Percentiles rank a stretch among this genome's conserved stretches.
These are phyloP conservation scores for Diabrotica undecimpunctata DNA, from an alignment of 1,140 invertebrate species.

Conservation along the genomic window DNA sequence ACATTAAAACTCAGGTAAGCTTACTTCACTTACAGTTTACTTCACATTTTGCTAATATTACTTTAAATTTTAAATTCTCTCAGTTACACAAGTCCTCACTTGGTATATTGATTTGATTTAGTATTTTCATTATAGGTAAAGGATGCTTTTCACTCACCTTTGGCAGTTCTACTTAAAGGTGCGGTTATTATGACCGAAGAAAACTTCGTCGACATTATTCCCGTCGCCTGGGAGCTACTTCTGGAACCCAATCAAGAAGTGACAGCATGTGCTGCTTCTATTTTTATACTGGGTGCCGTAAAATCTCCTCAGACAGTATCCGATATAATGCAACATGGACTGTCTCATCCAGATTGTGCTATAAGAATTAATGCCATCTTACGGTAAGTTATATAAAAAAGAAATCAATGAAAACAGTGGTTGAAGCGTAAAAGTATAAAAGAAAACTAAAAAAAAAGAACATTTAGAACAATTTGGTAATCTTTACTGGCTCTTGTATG, in stretches of 20 bases:
- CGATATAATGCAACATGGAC: conserved; percentile 80
- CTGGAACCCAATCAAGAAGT: conserved; percentile 63
- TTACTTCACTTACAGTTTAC: not conserved
- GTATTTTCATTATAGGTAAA: conserved; percentile 55
- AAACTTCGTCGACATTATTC: conserved; percentile 80
- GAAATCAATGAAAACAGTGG: not conserved
- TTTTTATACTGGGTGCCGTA: conserved; percentile 90
- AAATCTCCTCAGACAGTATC: conserved; percentile 83
- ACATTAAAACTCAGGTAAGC: conserved; percentile 75
- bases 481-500: too few species aligned
- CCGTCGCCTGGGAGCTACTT: conserved; percentile 91
- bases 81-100: too few species aligned
- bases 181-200: conserved; percentile 87
- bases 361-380: conserved; percentile 76
- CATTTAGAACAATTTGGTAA: too few species aligned
- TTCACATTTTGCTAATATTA: not conserved
- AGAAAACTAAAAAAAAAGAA: too few species aligned
- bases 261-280: conserved; percentile 75
- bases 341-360: conserved; percentile 77
- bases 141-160: conserved; percentile 84
- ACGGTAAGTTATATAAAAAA: conserved; percentile 53
- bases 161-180: conserved; percentile 88
- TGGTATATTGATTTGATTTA: too few species aligned
- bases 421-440: too few species aligned
- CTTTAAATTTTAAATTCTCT: not conserved